Base-by-base conservation (phyloP, 1,140 invertebrate genomes). In the Hyposmocoma kahamanoa region DNA sequence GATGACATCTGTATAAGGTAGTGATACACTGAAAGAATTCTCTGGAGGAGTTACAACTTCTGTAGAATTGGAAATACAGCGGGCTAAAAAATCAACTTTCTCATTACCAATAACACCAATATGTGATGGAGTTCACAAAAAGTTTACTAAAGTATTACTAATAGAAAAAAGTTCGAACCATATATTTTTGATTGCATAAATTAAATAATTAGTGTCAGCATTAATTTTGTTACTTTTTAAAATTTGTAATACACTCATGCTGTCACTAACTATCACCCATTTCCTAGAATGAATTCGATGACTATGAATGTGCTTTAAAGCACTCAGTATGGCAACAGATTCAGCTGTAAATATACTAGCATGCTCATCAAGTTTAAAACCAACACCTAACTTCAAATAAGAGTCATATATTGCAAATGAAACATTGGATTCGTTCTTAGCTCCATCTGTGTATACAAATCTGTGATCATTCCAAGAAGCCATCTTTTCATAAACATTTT, bases 391-490 rank as follows among this genome's bases (percentile, higher is more conserved):
- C 4, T 34, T 34, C 5, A 13, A 34, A 34, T 34, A 6, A 34
- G 32, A 34, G 15, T 34, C n/a, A 13, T n/a, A 34, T 4, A 34
- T 4, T 10, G 32, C 32, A 13, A 34, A 34, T 26, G 24, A 26
- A 11, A 26, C 24, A 26, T 11, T 11, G 11, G 24, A 26, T 11
- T 42, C 19, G n/a, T 20, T 42, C 11, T 42, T 42, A 10, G 41
- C 21, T 8, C 41, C 41, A 22, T 42, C 41, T 11, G 41, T 42
- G 13, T 22, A n/a, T n/a, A n/a, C n/a, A n/a, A n/a, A n/a, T n/a
- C n/a, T n/a, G n/a, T n/a, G n/a, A n/a, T n/a, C n/a, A n/a, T n/a
- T n/a, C n/a, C n/a, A n/a, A n/a, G n/a, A n/a, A n/a, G n/a, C n/a
- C n/a, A n/a, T n/a, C n/a, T n/a, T n/a, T n/a, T n/a, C n/a, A n/a